phyloP scores from a whole-genome alignment of 2,888 invertebrate species.

The Drosophila niveifrons region DNA sequence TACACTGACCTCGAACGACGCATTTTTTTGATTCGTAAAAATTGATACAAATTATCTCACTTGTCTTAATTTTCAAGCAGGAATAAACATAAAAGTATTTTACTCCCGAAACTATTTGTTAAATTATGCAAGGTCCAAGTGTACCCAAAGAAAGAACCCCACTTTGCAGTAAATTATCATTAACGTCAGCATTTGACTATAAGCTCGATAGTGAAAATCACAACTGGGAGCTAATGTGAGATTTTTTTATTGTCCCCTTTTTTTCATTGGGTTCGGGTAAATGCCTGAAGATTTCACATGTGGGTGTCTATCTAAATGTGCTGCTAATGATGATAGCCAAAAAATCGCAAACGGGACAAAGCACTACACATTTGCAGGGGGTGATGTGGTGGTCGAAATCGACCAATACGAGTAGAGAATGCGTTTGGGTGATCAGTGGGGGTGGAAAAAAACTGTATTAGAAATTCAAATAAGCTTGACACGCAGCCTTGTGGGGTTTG shows the following conservation, averaged over 20 bases:
- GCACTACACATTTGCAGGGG: slow-evolving; percentile 10
- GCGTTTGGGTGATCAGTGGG: not conserved
- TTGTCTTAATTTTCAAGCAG: not conserved
- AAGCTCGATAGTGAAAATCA: slow-evolving; percentile 39
- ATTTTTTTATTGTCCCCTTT: slow-evolving; percentile 9
- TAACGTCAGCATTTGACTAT: slow-evolving; percentile 43
- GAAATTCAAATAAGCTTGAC: slow-evolving; percentile 67
- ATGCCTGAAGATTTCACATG: slow-evolving; percentile 39
- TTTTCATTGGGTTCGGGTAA: slow-evolving; percentile 21
- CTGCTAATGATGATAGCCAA: slow-evolving; percentile 69
- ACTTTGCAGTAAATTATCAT: slow-evolving; percentile 51
- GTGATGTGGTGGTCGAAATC: not conserved
- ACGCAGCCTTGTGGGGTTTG: slow-evolving; percentile 24
- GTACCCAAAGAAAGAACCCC: not conserved
- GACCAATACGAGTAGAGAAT: not conserved
- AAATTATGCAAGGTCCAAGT: slow-evolving; percentile 1
- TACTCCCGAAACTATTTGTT: not conserved
- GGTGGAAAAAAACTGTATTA: slow-evolving; percentile 34
- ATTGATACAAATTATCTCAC: no score
- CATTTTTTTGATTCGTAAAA: no score
- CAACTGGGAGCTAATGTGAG: slow-evolving; percentile 39
- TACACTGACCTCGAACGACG: no score
- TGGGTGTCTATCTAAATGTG: slow-evolving; percentile 63
- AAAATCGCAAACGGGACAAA: slow-evolving; percentile 21
- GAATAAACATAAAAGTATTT: not conserved